A percentile compares a stretch with the other conserved stretches of the same genome.
phyloP scores from a whole-genome alignment of 2,797 vertebrate genomes.

The Enteromius paludinosus region DNA sequence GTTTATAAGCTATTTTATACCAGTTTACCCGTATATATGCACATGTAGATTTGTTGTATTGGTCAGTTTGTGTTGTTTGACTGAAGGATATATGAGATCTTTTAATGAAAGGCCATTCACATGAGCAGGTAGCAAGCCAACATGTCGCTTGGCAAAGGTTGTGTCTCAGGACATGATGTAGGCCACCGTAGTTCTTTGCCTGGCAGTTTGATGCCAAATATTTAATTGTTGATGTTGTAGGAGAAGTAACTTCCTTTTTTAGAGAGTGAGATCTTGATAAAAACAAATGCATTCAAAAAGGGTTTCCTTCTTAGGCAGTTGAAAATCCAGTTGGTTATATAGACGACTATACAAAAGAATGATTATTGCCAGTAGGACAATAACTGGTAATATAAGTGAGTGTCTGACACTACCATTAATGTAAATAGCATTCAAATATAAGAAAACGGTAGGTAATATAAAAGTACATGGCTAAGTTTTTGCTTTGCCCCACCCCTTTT shows the following conservation, averaged over 20 bases:
- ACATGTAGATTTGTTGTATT: conserved; percentile 54
- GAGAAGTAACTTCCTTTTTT: conserved; percentile 13
- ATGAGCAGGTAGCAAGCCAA: conserved; percentile 33
- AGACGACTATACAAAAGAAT: conserved; percentile 47
- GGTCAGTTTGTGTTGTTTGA: conserved; percentile 40
- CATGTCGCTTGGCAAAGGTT: background rate
- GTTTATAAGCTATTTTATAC: conserved; percentile 86
- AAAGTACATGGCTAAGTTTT: conserved; percentile 8
- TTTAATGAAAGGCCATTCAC: conserved; percentile 19
- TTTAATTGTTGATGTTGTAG: conserved; percentile 59
- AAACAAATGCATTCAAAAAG: background rate
- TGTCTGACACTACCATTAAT: conserved; percentile 16
- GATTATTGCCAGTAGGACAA: conserved; percentile 62
- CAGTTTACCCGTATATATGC: conserved; percentile 15
- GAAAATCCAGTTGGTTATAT: background rate
- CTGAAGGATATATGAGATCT: conserved; percentile 32
- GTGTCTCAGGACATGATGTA: conserved; percentile 35
- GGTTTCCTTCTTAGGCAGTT: background rate
- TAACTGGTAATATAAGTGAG: conserved; percentile 10
- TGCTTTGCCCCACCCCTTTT: conserved; percentile 4
- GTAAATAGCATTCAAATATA: conserved; percentile 30
- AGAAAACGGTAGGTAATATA: background rate
- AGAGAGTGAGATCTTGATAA: background rate
- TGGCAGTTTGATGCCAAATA: conserved; percentile 63
- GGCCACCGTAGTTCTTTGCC: conserved; percentile 25